phyloP scores from a whole-genome alignment of 2,888 invertebrate genomes.

The Sphecodes monilicornis region DNA sequence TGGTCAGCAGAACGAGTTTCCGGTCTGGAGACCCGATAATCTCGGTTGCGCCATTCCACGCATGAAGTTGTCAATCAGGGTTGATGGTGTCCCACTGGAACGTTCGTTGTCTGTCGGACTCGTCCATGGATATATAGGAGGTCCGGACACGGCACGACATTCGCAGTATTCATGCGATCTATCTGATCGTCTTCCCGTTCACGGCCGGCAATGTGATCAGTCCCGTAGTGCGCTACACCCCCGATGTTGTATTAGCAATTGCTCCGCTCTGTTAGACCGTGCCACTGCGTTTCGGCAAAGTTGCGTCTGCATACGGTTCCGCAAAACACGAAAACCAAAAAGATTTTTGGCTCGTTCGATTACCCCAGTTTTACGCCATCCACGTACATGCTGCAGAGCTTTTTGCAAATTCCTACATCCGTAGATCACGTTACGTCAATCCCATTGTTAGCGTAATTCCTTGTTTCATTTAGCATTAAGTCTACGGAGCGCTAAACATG shows the following conservation, averaged over 20 bases:
- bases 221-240: slow-evolving; percentile 28
- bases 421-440: neutral
- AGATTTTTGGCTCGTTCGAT: slow-evolving; percentile 19
- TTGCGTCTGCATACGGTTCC: slow-evolving; percentile 41
- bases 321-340: slow-evolving; percentile 30
- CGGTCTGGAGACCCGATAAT: slow-evolving; percentile 72
- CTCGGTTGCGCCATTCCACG: slow-evolving; percentile 68
- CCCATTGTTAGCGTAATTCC: neutral
- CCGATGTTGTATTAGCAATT: slow-evolving; percentile 57
- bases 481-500: too few relatives aligned
- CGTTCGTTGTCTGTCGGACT: slow-evolving; percentile 69
- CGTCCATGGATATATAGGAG: slow-evolving; percentile 72
- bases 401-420: neutral
- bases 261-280: slow-evolving; percentile 54
- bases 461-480: neutral
- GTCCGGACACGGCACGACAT: slow-evolving; percentile 71
- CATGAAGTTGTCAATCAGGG: slow-evolving; percentile 74
- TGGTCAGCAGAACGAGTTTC: slow-evolving; percentile 74
- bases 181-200: slow-evolving; percentile 73
- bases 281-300: slow-evolving; percentile 19
- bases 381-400: neutral
- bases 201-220: slow-evolving; percentile 59
- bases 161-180: slow-evolving; percentile 73
- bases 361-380: neutral
- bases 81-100: slow-evolving; percentile 73